A percentile compares a stretch with the other conserved stretches of the same genome.
These are phyloP conservation scores for Athalia cordata DNA, from an alignment of 2,888 invertebrate species.

Conservation along the genomic window DNA sequence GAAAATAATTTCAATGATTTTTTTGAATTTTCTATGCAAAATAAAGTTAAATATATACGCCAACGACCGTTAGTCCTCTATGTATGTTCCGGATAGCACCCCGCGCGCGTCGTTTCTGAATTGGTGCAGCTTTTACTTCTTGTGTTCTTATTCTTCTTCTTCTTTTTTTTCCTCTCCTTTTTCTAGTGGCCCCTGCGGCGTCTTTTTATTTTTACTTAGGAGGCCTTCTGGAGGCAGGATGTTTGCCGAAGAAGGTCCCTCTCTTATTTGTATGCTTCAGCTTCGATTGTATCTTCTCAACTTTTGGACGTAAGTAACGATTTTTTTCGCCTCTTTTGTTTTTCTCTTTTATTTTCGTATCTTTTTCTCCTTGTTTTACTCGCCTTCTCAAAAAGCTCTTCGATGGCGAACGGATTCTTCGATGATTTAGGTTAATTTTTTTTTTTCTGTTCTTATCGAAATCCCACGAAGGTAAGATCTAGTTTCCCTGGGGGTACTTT, in stretches of 20 bases:
- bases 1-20: too few relatives aligned
- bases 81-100: too few relatives aligned
- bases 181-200: slow-evolving; percentile 12
- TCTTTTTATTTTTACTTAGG: not conserved
- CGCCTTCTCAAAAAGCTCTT: too few relatives aligned
- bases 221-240: not conserved
- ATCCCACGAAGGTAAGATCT: not conserved
- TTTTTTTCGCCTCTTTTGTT: not conserved
- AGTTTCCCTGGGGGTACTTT: too few relatives aligned
- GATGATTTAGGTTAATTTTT: not conserved
- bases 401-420: too few relatives aligned
- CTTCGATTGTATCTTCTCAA: slow-evolving; percentile 11
- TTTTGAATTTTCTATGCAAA: too few relatives aligned
- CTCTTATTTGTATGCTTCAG: not conserved
- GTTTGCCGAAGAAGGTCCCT: slow-evolving; percentile 10
- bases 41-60: too few relatives aligned
- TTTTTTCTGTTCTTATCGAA: not conserved
- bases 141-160: too few relatives aligned
- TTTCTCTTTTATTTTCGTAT: not conserved
- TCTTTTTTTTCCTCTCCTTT: not conserved
- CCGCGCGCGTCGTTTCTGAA: too few relatives aligned
- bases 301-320: slow-evolving; percentile 2
- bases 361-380: not conserved
- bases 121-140: not conserved
- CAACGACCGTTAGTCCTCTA: too few relatives aligned